Evolutionary conservation across 2,113 vertebrate species (phyloP), one percentile per base, ranked within the genome.

Genomic region (Menura novaehollandiae): DNA sequence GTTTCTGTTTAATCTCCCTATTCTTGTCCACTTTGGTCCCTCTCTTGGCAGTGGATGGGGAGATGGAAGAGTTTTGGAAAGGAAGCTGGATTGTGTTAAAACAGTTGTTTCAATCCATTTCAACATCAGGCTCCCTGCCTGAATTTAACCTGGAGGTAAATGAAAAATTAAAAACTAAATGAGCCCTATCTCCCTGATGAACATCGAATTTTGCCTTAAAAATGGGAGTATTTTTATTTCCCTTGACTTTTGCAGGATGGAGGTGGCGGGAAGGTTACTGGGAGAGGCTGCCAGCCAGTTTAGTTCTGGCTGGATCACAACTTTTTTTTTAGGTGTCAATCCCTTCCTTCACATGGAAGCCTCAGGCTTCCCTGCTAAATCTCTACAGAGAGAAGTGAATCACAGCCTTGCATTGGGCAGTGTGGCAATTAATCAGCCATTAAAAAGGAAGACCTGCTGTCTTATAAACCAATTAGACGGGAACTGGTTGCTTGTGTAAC

Each of bases 401-500:
- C 84, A 49, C 56, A 81, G 69, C 63, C 67, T 79, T 79, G 59
- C 74, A 66, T 56, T 95, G 91, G 94, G 75, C 86, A 94, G 80
- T 18, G 30, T 79, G 75, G 81, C 58, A 90, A 92, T 97, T 96
- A 84, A 97, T 97, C 95, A 95, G 64, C 83, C 88, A 30, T 81
- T 97, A 75, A 92, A 83, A 86, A 96, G 88, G 85, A 78, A 92
- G 62, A 88, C 90, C 90, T 93, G 88, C 91, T 97, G 91, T 82
- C 86, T 97, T 94, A 93, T 46, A 97, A 94, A 96, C 88, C 84
- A 95, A 94, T 97, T 97, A 91, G 62, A 91, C 55, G 27, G 75
- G 49, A 95, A 79, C 94, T 39, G 79, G 88, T 96, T 95, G 91
- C 78, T 92, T 80, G 81, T 96, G 74, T 91, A 93, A 92, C 86